phyloP scores from a whole-genome alignment of 2,888 invertebrate genomes.

The Biston betularia region DNA sequence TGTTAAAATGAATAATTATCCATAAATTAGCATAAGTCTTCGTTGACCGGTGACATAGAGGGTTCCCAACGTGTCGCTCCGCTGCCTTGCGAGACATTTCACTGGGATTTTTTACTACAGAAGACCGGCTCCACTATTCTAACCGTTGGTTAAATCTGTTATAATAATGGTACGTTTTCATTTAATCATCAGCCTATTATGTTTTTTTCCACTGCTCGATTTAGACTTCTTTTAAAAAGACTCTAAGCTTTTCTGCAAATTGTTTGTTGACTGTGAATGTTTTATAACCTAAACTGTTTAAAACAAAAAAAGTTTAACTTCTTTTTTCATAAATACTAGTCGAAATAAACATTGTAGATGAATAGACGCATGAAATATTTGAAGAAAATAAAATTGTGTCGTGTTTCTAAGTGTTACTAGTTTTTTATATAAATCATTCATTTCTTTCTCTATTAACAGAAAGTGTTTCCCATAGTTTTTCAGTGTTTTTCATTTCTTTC shows the following conservation, averaged over 20 bases:
- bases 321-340: too few relatives aligned
- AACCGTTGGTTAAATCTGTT: conserved; percentile 13
- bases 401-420: too few relatives aligned
- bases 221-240: neutral
- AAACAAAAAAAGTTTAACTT: too few relatives aligned
- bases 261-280: too few relatives aligned
- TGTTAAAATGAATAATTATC: conserved; percentile 48
- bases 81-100: conserved; percentile 74
- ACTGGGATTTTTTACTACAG: conserved; percentile 58
- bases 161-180: neutral
- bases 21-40: conserved; percentile 65
- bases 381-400: too few relatives aligned
- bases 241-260: neutral
- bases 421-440: too few relatives aligned
- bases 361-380: too few relatives aligned
- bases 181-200: too few relatives aligned
- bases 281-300: too few relatives aligned
- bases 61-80: conserved; percentile 75
- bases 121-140: conserved; percentile 43
- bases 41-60: conserved; percentile 63
- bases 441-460: neutral
- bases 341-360: too few relatives aligned
- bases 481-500: too few relatives aligned
- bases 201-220: too few relatives aligned
- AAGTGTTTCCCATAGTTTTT: neutral